Base-by-base conservation (phyloP, 2,888 invertebrate genomes). In the Eumacrocentrus americanus region DNA sequence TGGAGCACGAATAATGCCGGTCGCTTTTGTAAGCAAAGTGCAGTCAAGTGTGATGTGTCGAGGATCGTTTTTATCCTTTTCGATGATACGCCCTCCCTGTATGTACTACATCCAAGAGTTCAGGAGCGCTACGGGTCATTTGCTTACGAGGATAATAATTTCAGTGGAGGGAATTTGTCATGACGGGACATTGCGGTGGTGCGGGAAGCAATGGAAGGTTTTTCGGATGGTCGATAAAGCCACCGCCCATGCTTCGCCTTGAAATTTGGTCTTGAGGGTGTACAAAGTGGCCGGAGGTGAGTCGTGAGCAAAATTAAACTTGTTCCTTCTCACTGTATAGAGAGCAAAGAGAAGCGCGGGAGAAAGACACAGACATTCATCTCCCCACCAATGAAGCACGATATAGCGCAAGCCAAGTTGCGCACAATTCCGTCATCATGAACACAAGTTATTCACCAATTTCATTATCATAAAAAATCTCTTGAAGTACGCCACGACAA, bases 401-500 rank as follows among this genome's bases (percentile, higher is more conserved):
- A 29, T 29, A 6, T 4, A 6, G 29, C 29, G 29, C 29, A 29
- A 9, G 40, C 58, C 60, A 62, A 58, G 60, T 55, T 38, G 62
- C 65, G 61, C 60, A 50, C 48, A 42, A 23, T 18, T 50, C 35
- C 59, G 42, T 20, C 16, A 35, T 40, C 51, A 55, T n/a, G n/a
- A n/a, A n/a, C n/a, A n/a, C 58, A 58, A 50, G 40, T 44, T 58
- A 46, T 60, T 60, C 44, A 61, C 54, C 53, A 42, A 63, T 62
- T 47, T 58, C 62, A 62, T 62, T 42, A 63, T 58, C 22, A 44
- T 16, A 16, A 23, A 54, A 64, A 65, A 73, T 72, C 74, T 72
- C 71, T 66, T 61, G 67, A 78, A 79, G 78, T 79, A 78, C 76
- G 65, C 34, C n/a, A 71, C 60, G 77, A 77, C 78, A 77, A 62